Base-by-base conservation (phyloP, 1,140 invertebrate genomes). In the Elymnias hypermnestra region DNA sequence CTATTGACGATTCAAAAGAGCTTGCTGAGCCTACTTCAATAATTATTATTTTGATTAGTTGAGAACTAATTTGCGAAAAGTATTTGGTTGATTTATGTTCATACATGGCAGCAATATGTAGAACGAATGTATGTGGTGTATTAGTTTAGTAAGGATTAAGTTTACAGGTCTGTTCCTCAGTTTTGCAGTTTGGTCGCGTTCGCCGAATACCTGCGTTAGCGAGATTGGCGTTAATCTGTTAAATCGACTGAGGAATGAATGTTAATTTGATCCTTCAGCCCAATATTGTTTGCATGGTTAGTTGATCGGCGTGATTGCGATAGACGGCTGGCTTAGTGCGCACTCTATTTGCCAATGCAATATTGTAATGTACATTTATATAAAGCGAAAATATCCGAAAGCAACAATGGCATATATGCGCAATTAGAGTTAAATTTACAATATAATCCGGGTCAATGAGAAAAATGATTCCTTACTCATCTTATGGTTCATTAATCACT, bases 141-240 rank as follows among this genome's bases (percentile, higher is more conserved):
- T 70, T 73, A 76, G 74, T 78, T 81, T 69, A 64, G 57, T 56
- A 49, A 61, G 64, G 66, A 71, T 82, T 75, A 73, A 67, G 46
- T 62, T 48, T 60, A 57, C 43, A 61, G 55, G 56, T 57, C 63
- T 64, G 53, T 33, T 41, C 61, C 36, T 53, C 18, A 59, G 57
- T 57, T 61, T 61, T 63, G 67, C 43, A 73, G 58, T 63, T 58
- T 15, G 47, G 62, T 56, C 59, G 57, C 60, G 62, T 69, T 57
- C 59, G 46, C 53, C 23, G 53, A 63, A 66, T 68, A 68, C 63
- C 56, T 59, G 59, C 47, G 55, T 62, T 40, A 49, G 50, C 35
- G 58, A 74, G 63, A 72, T 77, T 77, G 72, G 63, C 57, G 68
- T 72, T 78, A 72, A 75, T 78, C 72, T 69, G 64, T 60, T 67